phyloP scores from a whole-genome alignment of 2,888 invertebrate species.

The Chymomyza procnemis region DNA sequence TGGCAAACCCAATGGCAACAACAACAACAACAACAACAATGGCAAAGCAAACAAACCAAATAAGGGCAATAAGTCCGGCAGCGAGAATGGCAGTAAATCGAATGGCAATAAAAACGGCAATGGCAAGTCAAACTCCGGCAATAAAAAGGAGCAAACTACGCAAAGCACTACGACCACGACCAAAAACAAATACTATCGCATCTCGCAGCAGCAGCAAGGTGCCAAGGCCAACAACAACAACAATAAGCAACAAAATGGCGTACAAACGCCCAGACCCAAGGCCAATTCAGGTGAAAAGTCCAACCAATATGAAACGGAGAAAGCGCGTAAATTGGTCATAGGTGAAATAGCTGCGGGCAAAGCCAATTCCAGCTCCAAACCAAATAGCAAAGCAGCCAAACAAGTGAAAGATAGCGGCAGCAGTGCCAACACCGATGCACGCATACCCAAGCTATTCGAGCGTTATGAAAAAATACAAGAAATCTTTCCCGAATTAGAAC shows the following conservation, averaged over 20 bases:
- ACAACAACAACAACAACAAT: slow-evolving; percentile 44
- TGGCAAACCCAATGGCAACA: slow-evolving; percentile 43
- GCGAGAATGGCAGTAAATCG: slow-evolving; percentile 37
- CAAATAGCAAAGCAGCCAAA: slow-evolving; percentile 76
- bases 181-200: slow-evolving; percentile 76
- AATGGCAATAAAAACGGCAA: slow-evolving; percentile 20
- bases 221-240: slow-evolving; percentile 20
- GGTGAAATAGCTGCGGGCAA: slow-evolving; percentile 56
- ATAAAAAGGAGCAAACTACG: slow-evolving; percentile 53
- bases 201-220: slow-evolving; percentile 60
- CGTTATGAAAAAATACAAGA: slow-evolving; percentile 87
- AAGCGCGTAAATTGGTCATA: slow-evolving; percentile 61
- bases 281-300: slow-evolving; percentile 62
- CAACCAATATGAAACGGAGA: slow-evolving; percentile 48
- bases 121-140: slow-evolving; percentile 35
- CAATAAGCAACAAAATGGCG: slow-evolving; percentile 54
- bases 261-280: slow-evolving; percentile 55
- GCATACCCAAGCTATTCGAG: slow-evolving; percentile 86
- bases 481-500: slow-evolving; percentile 86
- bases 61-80: slow-evolving; percentile 36
- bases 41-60: slow-evolving; percentile 42
- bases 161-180: slow-evolving; percentile 42
- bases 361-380: slow-evolving; percentile 60
- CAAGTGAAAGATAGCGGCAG: slow-evolving; percentile 75
- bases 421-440: slow-evolving; percentile 72